Conservation (phyloP, 2,797 vertebrate genomes). For the Moxostoma hubbsi region DNA sequence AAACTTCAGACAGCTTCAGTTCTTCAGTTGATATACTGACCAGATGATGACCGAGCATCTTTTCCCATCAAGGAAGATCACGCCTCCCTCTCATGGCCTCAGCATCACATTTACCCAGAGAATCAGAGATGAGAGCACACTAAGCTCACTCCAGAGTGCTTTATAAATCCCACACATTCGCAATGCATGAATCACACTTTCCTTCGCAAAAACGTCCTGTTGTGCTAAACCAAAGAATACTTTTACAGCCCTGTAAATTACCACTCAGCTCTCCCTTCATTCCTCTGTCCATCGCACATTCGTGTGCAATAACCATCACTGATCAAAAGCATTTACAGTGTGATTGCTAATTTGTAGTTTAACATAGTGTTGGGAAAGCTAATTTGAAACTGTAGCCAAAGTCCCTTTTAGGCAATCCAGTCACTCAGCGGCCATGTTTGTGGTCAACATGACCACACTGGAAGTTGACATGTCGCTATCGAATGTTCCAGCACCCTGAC, state of each 20-base stretch:
- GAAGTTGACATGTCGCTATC: too few relatives aligned
- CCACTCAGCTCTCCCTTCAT: conserved; percentile 3
- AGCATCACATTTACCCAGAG: conserved; percentile 22
- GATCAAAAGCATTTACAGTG: conserved; percentile 22
- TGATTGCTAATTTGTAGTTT: conserved; percentile 11
- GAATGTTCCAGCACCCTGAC: too few relatives aligned
- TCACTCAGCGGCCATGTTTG: too few relatives aligned
- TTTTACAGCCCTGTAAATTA: conserved; percentile 47
- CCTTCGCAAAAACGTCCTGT: conserved; percentile 42
- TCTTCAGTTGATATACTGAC: conserved; percentile 26
- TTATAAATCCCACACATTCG: conserved; percentile 46
- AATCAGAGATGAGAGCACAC: conserved; percentile 32
- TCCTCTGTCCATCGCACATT: conserved; percentile 12
- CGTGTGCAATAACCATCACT: background rate
- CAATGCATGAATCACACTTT: conserved; percentile 48
- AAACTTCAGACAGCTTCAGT: conserved; percentile 21
- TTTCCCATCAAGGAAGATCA: conserved; percentile 30
- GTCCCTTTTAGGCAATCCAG: too few relatives aligned
- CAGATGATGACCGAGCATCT: conserved; percentile 27
- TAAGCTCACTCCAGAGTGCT: conserved; percentile 33
- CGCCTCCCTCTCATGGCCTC: background rate
- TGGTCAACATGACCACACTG: too few relatives aligned
- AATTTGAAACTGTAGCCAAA: too few relatives aligned
- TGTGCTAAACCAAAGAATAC: conserved; percentile 41
- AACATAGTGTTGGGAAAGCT: too few relatives aligned